Base-by-base conservation (phyloP, 2,888 invertebrate species). In the Chaitophorus viminalis region DNA sequence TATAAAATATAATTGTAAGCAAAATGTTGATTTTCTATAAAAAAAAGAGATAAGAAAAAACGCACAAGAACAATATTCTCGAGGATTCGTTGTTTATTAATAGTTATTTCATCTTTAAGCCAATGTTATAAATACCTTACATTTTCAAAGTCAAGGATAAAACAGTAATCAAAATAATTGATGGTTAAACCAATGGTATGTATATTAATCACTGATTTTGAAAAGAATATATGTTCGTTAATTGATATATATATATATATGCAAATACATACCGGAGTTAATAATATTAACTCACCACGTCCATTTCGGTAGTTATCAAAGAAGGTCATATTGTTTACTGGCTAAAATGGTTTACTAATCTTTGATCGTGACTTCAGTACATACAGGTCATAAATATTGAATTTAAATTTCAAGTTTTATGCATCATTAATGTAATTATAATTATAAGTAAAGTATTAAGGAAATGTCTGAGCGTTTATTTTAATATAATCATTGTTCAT, bases 141-240 rank as follows among this genome's bases (percentile, higher is more conserved):
- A 60, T 74, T 65, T 60, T 83, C 83, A 75, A 83, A 75, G 83
- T 74, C 83, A 83, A 83, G 74, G 74, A 29, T 74, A 54, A 74
- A 83, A 36, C 18, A 21, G 60, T 29, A 29, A 74, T 29, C 0
- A 18, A 39, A 52, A 52, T 31, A 31, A 81, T 36, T 33, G 21
- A 21, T 31, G 33, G 25, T 3, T 54, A 60, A 65, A 39, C 54
- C 36, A 39, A 83, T 29, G 29, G 29, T 25, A 14, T 21, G n/a
- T 25, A n/a, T 29, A n/a, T 29, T 83, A 60, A 83, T 60, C 54
- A n/a, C n/a, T 29, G 17, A 54, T 52, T n/a, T 11, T 5, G 14
- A 14, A 46, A 46, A 46, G 2, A 14, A 46, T 14, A 46, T 14
- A 46, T 54, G n/a, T 33, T 39, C 29, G 29, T 33, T 25, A 65